Evolutionary conservation across 2,888 invertebrate genomes (phyloP), one percentile per base, ranked within the genome.

Genomic region (Eupithecia subfuscata): DNA sequence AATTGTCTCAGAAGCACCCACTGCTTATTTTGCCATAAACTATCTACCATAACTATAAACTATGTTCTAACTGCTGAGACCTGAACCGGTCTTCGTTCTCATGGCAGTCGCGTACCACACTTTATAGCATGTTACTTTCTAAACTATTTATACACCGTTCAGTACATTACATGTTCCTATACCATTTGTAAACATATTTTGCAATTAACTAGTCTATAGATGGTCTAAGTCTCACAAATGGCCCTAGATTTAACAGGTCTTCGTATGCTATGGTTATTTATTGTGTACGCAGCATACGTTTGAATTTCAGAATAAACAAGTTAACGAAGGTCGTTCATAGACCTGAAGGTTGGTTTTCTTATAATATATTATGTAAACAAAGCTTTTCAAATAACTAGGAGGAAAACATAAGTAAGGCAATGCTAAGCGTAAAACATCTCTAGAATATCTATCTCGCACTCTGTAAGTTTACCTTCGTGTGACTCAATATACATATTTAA

Each of bases 61-160:
- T 67, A 65, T 34, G 70, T 73, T 43, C 64, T 7, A 37, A 68
- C 40, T 68, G 11, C 68, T 68, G 43, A 75, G 25, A 68, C 63
- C 45, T 71, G 25, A 77, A 77, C 73, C 70, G 73, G 77, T 77
- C 18, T 64, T 12, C 30, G 70, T 73, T 77, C 77, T 43, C 75
- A 73, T 69, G 73, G 63, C 25, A 60, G 70, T n/a, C 70, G 73
- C 77, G 73, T 77, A 71, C 77, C 73, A 18, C 75, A 73, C 67
- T 68, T 9, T 22, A 52, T 70, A 74, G 64, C 70, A 67, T 77
- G 75, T 76, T 78, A 80, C 81, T 81, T 80, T 81, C 81, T 80
- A 80, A 80, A 79, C 73, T 77, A 78, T 79, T 79, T 76, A 75
- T 80, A 77, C 75, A 43, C 65, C 7, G n/a, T 64, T n/a, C 40